phyloP scores from a whole-genome alignment of 2,797 vertebrate species.

The Melanotaenia pygmaea region DNA sequence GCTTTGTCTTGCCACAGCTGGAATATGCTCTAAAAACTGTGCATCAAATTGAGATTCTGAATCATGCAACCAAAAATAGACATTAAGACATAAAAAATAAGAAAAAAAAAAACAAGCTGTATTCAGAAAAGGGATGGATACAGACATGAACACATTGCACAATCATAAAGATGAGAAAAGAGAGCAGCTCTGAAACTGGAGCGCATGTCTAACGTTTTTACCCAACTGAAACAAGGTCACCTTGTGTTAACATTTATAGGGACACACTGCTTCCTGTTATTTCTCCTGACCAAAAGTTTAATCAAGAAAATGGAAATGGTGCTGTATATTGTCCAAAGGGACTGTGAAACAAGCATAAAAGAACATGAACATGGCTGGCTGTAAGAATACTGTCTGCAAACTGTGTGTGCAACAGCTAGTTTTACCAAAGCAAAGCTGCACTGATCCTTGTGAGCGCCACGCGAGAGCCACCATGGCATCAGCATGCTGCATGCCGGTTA shows the following conservation, averaged over 20 bases:
- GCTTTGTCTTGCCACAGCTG: conserved; percentile 52
- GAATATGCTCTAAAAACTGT: conserved; percentile 52
- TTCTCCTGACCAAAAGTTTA: conserved; percentile 19
- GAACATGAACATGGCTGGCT: conserved; percentile 11
- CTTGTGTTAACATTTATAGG: conserved; percentile 11
- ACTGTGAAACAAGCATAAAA: conserved; percentile 21
- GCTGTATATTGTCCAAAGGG: conserved; percentile 57
- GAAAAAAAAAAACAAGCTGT: conserved; percentile 26
- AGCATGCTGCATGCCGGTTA: conserved; percentile 51
- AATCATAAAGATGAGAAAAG: conserved; percentile 5
- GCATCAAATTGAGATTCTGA: conserved; percentile 32
- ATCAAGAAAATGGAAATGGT: conserved; percentile 43
- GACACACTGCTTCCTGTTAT: neutral
- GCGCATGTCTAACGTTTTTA: conserved; percentile 47
- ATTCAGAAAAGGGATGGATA: conserved; percentile 30
- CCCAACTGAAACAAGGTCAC: conserved; percentile 52
- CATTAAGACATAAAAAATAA: conserved; percentile 42
- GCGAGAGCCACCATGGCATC: conserved; percentile 59
- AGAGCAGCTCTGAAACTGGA: conserved; percentile 3
- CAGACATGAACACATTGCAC: conserved; percentile 11
- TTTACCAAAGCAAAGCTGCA: conserved; percentile 42
- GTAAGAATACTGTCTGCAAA: conserved; percentile 20
- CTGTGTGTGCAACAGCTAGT: conserved; percentile 13
- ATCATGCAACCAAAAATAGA: conserved; percentile 52
- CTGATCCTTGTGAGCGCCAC: conserved; percentile 35